Evolutionary conservation across 2,797 vertebrate genomes (phyloP), one percentile per base, ranked within the genome.

Genomic region (Sebastes flavidus): DNA sequence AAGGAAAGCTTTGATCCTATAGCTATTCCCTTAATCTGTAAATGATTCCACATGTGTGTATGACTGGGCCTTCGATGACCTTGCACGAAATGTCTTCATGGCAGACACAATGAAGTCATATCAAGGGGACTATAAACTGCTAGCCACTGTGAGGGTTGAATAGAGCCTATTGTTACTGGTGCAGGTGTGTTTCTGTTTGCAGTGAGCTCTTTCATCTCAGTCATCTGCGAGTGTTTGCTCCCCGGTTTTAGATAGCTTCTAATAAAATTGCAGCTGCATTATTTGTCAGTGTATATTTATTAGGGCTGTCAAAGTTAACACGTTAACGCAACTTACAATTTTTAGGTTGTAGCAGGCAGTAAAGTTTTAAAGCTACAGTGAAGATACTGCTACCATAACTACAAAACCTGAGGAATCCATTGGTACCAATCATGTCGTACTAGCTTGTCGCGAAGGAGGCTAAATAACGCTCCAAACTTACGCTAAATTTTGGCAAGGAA

Each of bases 101-200:
- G 72, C 75, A 63, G 65, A 81, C 27, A 75, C 61, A 75, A 80
- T 91, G 85, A 91, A 60, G 88, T 91, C 87, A 90, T 62, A 66
- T 67, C 49, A 29, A 32, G 38, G 34, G 38, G 52, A 84, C 34
- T 54, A 46, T 77, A 74, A 89, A 80, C 13, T 16, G 8, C 20
- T 22, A 42, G 55, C 13, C 59, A 38, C 10, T 52, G 8, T 5
- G 27, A 52, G 10, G 8, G 18, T 32, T 84, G 72, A 89, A 86
- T 78, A 3, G 36, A 52, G 85, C 34, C 77, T 30, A 46, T 92
- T 93, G 91, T 91, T 89, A 8, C 65, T 16, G 22, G 10, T 61
- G 80, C 90, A 92, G 91, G 90, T 92, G 89, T 77, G 65, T 81
- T 82, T 62, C 27, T 82, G 59, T 34, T 67, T 4, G 24, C 58